Conservation (phyloP, 2,888 invertebrate genomes). For the Dryocosmus kuriphilus region DNA sequence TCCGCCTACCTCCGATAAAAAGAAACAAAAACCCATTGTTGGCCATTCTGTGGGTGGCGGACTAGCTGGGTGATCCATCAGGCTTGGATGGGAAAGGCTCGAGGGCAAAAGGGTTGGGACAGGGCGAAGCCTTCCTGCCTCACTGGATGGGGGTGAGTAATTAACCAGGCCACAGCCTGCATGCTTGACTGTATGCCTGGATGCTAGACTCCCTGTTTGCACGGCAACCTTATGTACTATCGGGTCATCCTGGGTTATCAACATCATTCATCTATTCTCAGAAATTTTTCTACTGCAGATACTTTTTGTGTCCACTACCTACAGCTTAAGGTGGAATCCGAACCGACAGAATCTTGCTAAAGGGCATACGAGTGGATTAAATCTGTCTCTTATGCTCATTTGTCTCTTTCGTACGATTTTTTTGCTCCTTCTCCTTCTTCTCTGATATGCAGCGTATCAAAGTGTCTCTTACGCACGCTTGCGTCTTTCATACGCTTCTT, state of each 20-base stretch:
- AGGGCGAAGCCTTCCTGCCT: slow-evolving; percentile 66
- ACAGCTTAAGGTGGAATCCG: no score
- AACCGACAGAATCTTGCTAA: no score
- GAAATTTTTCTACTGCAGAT: background rate
- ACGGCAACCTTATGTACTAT: slow-evolving; percentile 71
- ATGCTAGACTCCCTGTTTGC: slow-evolving; percentile 65
- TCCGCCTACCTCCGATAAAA: slow-evolving; percentile 72
- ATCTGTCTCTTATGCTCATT: no score
- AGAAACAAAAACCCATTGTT: slow-evolving; percentile 75
- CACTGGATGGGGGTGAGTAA: slow-evolving; percentile 74
- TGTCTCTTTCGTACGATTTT: no score
- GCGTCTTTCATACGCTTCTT: no score
- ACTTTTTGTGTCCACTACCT: no score
- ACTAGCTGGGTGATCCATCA: slow-evolving; percentile 75
- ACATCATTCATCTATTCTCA: no score
- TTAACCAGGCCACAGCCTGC: slow-evolving; percentile 72
- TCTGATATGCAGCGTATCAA: no score
- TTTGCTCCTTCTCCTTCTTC: no score
- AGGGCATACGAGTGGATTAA: no score
- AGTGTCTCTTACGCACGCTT: no score
- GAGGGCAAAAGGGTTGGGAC: slow-evolving; percentile 66
- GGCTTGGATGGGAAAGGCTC: slow-evolving; percentile 72
- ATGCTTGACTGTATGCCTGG: slow-evolving; percentile 61
- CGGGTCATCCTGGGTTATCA: slow-evolving; percentile 65
- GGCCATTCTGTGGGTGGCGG: slow-evolving; percentile 76